Conservation (phyloP, 2,888 invertebrate genomes). For the Scaptomyza tumidula region DNA sequence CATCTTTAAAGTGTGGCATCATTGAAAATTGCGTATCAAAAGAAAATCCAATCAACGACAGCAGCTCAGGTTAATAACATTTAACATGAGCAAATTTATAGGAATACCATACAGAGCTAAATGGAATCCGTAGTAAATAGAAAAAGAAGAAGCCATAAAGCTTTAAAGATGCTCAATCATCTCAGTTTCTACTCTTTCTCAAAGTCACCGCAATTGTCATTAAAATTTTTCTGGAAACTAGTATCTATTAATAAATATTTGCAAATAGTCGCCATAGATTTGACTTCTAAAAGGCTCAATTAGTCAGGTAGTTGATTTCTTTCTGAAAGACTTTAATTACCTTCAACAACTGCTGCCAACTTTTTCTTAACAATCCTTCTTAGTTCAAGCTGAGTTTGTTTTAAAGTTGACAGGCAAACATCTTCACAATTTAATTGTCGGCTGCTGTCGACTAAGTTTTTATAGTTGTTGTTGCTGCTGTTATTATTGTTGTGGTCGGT, state of each 20-base stretch:
- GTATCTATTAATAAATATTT: conserved; percentile 21
- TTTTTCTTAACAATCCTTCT: conserved; percentile 2
- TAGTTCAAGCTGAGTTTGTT: not conserved
- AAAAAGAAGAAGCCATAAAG: conserved; percentile 1
- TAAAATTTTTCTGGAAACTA: conserved; percentile 22
- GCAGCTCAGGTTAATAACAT: conserved; percentile 43
- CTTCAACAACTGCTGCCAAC: not conserved
- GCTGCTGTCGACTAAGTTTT: conserved; percentile 19
- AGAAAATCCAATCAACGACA: not conserved
- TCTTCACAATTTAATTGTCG: conserved; percentile 59
- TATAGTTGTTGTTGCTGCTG: conserved; percentile 27
- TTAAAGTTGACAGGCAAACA: conserved; percentile 36
- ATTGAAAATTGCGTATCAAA: not conserved
- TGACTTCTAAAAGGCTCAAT: conserved; percentile 8
- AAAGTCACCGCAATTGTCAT: conserved; percentile 8
- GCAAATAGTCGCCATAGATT: conserved; percentile 19
- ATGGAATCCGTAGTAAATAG: conserved; percentile 6
- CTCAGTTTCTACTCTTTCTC: not conserved
- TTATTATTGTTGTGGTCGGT: conserved; percentile 47
- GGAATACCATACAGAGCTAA: not conserved
- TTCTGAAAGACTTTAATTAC: conserved; percentile 4
- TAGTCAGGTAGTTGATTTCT: conserved; percentile 9
- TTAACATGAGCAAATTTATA: not conserved
- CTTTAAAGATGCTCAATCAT: conserved; percentile 2
- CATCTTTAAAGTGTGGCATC: too few species aligned